Base-by-base conservation (phyloP, 2,888 invertebrate species). In the Phoronis australis region DNA sequence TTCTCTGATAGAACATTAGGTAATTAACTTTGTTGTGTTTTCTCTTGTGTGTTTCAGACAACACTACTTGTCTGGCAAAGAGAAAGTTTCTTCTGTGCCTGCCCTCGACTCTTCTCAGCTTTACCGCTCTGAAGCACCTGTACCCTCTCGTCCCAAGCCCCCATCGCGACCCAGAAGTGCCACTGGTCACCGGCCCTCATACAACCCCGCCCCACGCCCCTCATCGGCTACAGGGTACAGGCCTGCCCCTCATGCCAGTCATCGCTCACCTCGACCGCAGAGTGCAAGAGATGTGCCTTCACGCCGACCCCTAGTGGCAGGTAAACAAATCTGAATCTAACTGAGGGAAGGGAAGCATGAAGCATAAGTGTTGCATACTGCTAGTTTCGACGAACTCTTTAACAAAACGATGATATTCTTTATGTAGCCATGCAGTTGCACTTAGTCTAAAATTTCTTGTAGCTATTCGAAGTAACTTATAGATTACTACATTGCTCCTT, bases 121-220 rank as follows among this genome's bases (percentile, higher is more conserved):
- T 12, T 47, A 37, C 22, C 37, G 40, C 20, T 18, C 25, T n/a
- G 35, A 20, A 21, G 20, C 26, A 20, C 21, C 45, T 27, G 9
- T 18, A 20, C 27, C 15, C 23, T 21, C 35, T 24, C n/a, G 21
- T n/a, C n/a, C 21, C 6, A 51, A 54, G 37, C 31, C 31, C 15
- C 9, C 9, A 31, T 31, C 31, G 9, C 26, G 55, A 37, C 55
- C 55, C 1, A 18, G 24, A 5, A 54, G 51, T 38, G 53, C 54
- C n/a, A 47, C 51, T 15, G 52, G 50, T 3, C 37, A 24, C 35
- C 24, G 18, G 18, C 37, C 18, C n/a, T 22, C 44, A 3, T n/a
- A 46, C 4, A 26, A 41, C 24, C 42, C 38, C 18, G 18, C 43
- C 12, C 43, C 21, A 25, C 26, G 43, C 18, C 43, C 43, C 4